These are phyloP conservation scores for Corvus moneduloides DNA, from an alignment of 2,113 vertebrate species.

Conservation along the genomic window DNA sequence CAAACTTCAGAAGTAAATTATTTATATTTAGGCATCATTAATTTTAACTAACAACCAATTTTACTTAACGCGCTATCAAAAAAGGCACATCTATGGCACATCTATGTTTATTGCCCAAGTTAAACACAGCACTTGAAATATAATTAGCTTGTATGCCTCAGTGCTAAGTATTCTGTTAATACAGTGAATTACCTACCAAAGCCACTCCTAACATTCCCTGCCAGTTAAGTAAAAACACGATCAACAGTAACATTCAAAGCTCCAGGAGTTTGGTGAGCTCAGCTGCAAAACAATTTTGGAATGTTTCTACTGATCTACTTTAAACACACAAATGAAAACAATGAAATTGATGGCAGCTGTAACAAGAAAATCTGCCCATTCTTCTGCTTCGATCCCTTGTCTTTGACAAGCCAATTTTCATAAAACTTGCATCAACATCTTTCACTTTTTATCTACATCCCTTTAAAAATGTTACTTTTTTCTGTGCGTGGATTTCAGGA, in stretches of 20 bases:
- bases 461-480: background rate
- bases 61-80: background rate
- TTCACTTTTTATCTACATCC: background rate
- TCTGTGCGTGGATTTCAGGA: background rate
- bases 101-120: background rate
- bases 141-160: background rate
- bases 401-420: background rate
- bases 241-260: background rate
- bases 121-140: background rate
- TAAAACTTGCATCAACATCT: background rate
- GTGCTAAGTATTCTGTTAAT: background rate
- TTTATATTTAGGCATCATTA: background rate
- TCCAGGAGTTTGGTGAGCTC: background rate
- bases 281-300: background rate
- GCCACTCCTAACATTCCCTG: background rate
- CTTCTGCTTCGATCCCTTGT: background rate
- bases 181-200: constrained; percentile 2
- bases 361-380: background rate
- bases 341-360: background rate
- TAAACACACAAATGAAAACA: background rate
- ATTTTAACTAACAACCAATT: constrained; percentile 26
- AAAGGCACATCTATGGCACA: background rate
- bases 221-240: constrained; percentile 5
- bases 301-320: background rate
- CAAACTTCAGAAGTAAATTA: constrained; percentile 22